Base-by-base conservation (phyloP, 2,888 invertebrate species). In the Drosophila neonasuta region DNA sequence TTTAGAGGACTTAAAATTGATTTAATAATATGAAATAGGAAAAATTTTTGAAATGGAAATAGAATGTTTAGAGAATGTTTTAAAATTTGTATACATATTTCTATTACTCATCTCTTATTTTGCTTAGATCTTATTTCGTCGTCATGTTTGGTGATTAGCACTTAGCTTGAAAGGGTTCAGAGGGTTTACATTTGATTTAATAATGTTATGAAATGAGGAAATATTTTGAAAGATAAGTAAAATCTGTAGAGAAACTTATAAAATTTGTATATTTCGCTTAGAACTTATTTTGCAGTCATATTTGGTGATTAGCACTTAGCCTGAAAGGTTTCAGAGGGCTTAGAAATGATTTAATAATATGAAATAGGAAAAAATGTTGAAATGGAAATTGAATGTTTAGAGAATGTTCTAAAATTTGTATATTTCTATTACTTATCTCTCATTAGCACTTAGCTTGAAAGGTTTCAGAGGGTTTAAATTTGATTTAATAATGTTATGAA, bases 281-380 rank as follows among this genome's bases (percentile, higher is more conserved):
- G 15, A 15, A 15, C 15, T 15, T 15, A 15, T 60, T 20, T 42
- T 55, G 13, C 45, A 55, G 29, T 55, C 2, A 9, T 50, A 36
- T 68, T 30, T 46, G 15, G n/a, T 30, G 10, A 46, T 59, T 71
- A 66, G 46, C 72, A 66, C 66, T 29, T 70, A 45, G 39, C 41
- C 15, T 0, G 3, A 32, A 32, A 32, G 3, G 39, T 15, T 15
- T 13, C 39, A 13, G 13, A 41, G 8, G 39, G 39, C 8, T 41
- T 9, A 10, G 8, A 15, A 1, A 9, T 41, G 39, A 41, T 15
- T 15, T 41, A 7, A 10, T 15, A 41, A 8, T 15, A 41, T 41
- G 39, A 41, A 41, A 41, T 15, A 2, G 13, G 5, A 11, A 41
- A 41, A 6, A 0, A 0, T 24, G 1, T 24, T 24, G 24, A 24